Conservation (phyloP, 2,888 invertebrate genomes). For the Lasioglossum marginatum region DNA sequence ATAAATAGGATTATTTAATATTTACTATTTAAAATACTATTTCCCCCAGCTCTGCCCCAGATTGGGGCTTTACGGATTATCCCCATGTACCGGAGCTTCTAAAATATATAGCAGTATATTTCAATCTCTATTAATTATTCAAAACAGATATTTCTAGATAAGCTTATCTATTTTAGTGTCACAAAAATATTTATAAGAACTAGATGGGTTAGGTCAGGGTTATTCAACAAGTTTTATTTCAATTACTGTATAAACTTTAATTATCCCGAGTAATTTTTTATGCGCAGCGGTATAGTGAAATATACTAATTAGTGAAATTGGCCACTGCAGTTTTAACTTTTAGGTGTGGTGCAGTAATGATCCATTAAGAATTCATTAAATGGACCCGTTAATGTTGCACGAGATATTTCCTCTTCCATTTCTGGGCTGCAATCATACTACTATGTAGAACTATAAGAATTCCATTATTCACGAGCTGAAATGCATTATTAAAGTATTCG, state of each 20-base stretch:
- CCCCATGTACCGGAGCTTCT: no score
- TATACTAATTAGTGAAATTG: not conserved
- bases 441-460: not conserved
- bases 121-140: no score
- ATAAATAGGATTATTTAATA: no score
- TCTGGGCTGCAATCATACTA: not conserved
- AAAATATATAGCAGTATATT: no score
- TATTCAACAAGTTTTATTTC: not conserved
- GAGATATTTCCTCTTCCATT: conserved; percentile 3
- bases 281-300: no score
- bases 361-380: conserved; percentile 1
- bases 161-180: no score
- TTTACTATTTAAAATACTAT: no score
- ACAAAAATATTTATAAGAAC: not conserved
- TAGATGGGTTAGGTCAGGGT: not conserved
- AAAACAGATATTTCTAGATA: no score
- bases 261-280: not conserved
- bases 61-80: no score
- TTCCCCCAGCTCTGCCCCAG: no score
- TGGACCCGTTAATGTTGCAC: not conserved
- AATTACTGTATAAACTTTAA: not conserved
- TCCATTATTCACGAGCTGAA: conserved; percentile 1
- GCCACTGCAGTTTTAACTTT: not conserved
- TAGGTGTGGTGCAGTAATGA: not conserved
- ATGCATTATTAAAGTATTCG: not conserved